These are phyloP conservation scores for Anniella stebbinsi DNA, from an alignment of 2,797 vertebrate genomes.

Conservation along the genomic window DNA sequence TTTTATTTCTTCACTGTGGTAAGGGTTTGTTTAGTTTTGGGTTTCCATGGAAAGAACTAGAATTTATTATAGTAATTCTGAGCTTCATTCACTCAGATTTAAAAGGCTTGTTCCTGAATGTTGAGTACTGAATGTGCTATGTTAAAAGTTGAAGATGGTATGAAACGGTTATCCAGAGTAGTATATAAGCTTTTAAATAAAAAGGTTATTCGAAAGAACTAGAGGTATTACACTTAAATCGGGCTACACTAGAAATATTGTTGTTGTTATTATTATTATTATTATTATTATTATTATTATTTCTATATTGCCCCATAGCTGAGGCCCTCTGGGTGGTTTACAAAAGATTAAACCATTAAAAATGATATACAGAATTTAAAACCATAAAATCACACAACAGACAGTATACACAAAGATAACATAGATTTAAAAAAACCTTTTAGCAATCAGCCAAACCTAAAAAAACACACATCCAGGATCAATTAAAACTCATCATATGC, in stretches of 20 bases:
- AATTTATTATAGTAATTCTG: not conserved
- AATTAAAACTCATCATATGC: no score
- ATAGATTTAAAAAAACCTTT: no score
- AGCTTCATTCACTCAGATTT: not conserved
- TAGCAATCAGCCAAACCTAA: no score
- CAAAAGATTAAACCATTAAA: no score
- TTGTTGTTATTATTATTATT: no score
- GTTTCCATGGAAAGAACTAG: conserved; percentile 6
- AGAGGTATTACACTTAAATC: conserved; percentile 17
- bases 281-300: no score
- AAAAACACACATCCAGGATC: no score
- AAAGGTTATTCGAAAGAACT: not conserved
- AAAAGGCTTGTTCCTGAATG: not conserved
- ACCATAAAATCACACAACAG: no score
- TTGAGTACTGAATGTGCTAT: not conserved
- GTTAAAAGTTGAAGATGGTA: not conserved
- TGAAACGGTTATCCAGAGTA: not conserved
- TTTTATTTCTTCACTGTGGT: not conserved
- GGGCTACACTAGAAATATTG: not conserved
- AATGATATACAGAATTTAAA: no score
- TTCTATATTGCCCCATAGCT: no score
- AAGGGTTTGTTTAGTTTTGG: not conserved
- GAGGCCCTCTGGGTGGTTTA: no score
- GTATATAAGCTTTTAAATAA: not conserved
- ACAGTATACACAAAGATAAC: no score